A percentile compares a stretch with the other conserved stretches of the same genome.
phyloP scores from a whole-genome alignment of 2,797 vertebrate species.

The Lacerta bilineata region DNA sequence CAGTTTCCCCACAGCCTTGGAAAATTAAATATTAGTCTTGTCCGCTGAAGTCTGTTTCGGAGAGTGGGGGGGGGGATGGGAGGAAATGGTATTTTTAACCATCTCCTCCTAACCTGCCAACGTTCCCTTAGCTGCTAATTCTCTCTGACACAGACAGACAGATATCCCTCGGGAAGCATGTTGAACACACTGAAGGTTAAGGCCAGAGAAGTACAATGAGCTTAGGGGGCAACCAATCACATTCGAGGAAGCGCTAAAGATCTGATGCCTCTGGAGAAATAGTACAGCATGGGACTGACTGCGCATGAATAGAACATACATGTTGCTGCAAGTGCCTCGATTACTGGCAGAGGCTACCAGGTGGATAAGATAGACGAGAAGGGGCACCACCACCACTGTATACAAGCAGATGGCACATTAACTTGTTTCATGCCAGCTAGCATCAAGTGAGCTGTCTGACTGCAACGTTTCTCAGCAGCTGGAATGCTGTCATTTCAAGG shows the following conservation, averaged over 20 bases:
- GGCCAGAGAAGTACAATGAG: slow-evolving; percentile 63
- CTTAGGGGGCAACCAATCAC: slow-evolving; percentile 57
- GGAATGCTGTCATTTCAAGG: slow-evolving; percentile 73
- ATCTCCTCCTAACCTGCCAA: slow-evolving; percentile 54
- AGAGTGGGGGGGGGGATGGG: neutral
- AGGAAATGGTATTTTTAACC: slow-evolving; percentile 8
- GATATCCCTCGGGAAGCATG: slow-evolving; percentile 67
- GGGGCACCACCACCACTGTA: neutral
- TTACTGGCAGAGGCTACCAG: slow-evolving; percentile 53
- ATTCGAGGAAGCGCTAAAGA: slow-evolving; percentile 40
- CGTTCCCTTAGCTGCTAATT: slow-evolving; percentile 51
- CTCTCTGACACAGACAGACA: slow-evolving; percentile 27
- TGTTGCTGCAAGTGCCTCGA: slow-evolving; percentile 43
- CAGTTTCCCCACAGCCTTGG: slow-evolving; percentile 54
- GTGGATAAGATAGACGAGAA: slow-evolving; percentile 59
- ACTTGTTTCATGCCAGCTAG: slow-evolving; percentile 26
- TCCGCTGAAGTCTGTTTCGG: slow-evolving; percentile 58
- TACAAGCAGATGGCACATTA: slow-evolving; percentile 23
- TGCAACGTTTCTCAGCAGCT: slow-evolving; percentile 53
- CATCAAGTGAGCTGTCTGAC: slow-evolving; percentile 32
- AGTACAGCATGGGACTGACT: slow-evolving; percentile 46
- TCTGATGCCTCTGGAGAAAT: slow-evolving; percentile 53
- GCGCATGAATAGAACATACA: slow-evolving; percentile 41
- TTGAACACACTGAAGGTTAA: slow-evolving; percentile 69
- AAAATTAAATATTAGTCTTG: slow-evolving; percentile 64